phyloP scores from a whole-genome alignment of 2,113 vertebrate genomes.

The Rhinoptilus africanus region DNA sequence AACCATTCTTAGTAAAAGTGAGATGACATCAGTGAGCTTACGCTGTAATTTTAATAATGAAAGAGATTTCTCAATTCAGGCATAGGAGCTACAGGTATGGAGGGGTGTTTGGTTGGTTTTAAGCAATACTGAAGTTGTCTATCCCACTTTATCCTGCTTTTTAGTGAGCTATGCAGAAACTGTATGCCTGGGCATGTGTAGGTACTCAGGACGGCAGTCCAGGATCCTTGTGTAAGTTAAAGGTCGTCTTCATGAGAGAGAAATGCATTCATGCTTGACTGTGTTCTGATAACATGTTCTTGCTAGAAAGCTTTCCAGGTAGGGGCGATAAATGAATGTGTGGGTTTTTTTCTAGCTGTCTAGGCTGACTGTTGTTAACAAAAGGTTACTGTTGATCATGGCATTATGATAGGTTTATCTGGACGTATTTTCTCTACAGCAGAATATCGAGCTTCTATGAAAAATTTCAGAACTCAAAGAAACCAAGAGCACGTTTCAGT shows the following conservation, averaged over 20 bases:
- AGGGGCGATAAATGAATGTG: neutral
- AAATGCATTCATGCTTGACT: neutral
- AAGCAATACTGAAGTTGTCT: neutral
- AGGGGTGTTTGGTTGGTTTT: neutral
- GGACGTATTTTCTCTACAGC: neutral
- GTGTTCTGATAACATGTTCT: neutral
- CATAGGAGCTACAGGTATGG: neutral
- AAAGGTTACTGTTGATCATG: neutral
- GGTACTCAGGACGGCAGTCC: neutral
- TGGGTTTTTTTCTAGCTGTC: neutral
- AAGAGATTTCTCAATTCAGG: neutral
- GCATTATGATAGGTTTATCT: neutral
- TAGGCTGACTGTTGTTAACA: neutral
- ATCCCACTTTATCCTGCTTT: neutral
- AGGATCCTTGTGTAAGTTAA: neutral
- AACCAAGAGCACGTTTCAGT: neutral
- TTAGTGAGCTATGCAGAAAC: neutral
- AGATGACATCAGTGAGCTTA: neutral
- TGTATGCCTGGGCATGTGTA: neutral
- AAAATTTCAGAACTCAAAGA: neutral
- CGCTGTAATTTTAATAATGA: neutral
- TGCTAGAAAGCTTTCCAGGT: neutral
- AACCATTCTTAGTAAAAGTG: neutral
- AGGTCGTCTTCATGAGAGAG: neutral
- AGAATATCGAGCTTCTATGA: neutral